Base-by-base conservation (phyloP, 1,140 invertebrate species). In the Brachionus rotundiformis region DNA sequence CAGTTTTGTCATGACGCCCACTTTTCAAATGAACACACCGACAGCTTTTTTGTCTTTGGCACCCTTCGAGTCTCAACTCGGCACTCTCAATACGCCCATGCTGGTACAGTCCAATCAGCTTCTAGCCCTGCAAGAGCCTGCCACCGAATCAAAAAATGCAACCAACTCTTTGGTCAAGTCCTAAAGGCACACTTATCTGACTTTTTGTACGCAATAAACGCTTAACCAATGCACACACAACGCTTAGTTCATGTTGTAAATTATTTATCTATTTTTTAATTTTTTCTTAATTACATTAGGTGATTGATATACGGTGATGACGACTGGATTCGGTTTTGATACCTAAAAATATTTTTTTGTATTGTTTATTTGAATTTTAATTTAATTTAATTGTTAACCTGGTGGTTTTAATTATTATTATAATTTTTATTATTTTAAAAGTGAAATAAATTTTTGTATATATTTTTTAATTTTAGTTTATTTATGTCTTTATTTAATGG, bases 1-100 rank as follows among this genome's bases (percentile, higher is more conserved):
- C 25, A 73, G 68, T 73, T 27, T 73, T 44, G 36, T 73, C 11
- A 73, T 73, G 68, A 73, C 68, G 19, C 68, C 68, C 13, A 73
- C 68, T 11, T 73, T 73, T 27, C 16, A 41, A 1, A 16, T 73
- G 25, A 73, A 73, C 25, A 73, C 36, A 16, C 68, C 68, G 11
- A 73, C 68, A 1, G 36, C 68, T 27, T 44, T 73, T 44, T 44
- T 73, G 41, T 41, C 36, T 44, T 73, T 73, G 39, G 44, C 68
- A 3, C 68, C 68, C 0, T 8, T 73, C 4, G 68, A 73, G 25
- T 39, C 36, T n/a, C 16, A 39, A 5, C 13, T 73, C 6, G 41
- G 36, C 23, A 25, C 39, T 29, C 41, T 73, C n/a, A 73, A 68
- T 68, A 68, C 63, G 47, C 47, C 47, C 16, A 54, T 54, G 47